Conservation (phyloP, 2,113 vertebrate genomes). For the Capreolus pygargus region DNA sequence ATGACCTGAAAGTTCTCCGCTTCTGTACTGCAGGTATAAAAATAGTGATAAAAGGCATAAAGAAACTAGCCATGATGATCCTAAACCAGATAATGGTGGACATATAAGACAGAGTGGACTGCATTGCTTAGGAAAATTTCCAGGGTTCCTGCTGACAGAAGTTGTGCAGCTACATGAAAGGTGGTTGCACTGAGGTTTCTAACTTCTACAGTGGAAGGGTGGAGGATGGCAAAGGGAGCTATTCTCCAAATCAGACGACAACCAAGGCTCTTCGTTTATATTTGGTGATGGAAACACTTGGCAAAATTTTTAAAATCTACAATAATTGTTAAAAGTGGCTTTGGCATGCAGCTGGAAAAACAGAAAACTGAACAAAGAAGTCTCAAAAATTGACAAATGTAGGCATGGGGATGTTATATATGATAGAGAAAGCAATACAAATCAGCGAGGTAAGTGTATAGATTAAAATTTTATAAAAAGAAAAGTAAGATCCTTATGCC, state of each 20-base stretch:
- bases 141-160: neutral
- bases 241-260: too few relatives aligned
- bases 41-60: neutral
- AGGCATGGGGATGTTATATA: neutral
- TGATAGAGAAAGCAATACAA: neutral
- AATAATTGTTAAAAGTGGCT: neutral
- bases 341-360: neutral
- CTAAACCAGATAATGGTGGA: too few relatives aligned
- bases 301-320: neutral
- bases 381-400: neutral
- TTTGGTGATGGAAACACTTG: neutral
- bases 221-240: neutral
- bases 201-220: neutral
- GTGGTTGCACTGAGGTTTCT: neutral
- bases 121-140: neutral
- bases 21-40: neutral
- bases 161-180: rapidly evolving
- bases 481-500: neutral
- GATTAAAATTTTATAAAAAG: neutral
- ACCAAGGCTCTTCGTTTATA: neutral
- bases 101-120: neutral
- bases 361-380: neutral
- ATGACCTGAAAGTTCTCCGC: neutral
- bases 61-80: neutral
- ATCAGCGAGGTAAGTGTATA: neutral